Conservation (phyloP, 2,888 invertebrate genomes). For the Pyrgus malvae region DNA sequence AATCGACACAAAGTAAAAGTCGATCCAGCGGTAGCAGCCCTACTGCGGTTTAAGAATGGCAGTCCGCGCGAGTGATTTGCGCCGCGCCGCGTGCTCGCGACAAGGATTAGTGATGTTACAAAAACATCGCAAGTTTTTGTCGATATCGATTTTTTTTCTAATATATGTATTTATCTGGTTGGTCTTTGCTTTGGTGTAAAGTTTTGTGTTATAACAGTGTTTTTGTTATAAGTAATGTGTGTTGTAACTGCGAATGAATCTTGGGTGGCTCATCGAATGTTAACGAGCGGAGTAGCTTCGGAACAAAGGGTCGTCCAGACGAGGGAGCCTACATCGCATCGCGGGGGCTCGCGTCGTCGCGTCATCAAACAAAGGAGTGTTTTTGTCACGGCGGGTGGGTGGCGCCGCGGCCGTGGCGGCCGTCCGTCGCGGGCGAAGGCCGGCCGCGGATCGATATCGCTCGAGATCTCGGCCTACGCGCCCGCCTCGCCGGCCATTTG, state of each 20-base stretch:
- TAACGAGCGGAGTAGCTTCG: too few species aligned
- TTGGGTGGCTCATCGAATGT: too few species aligned
- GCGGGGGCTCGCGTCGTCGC: constrained; percentile 41
- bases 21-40: constrained; percentile 54
- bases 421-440: constrained; percentile 54
- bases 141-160: constrained; percentile 45
- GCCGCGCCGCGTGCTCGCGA: constrained; percentile 70
- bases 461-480: constrained; percentile 79
- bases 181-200: too few species aligned
- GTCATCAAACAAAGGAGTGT: constrained; percentile 77
- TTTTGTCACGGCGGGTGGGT: constrained; percentile 71
- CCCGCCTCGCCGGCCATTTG: constrained; percentile 79
- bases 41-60: constrained; percentile 69
- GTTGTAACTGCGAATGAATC: too few species aligned
- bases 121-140: constrained; percentile 34
- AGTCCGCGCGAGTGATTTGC: constrained; percentile 80
- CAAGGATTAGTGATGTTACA: constrained; percentile 55
- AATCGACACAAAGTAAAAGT: constrained; percentile 61
- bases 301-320: constrained; percentile 2
- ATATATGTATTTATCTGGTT: background rate
- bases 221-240: too few species aligned
- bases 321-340: constrained; percentile 22
- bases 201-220: too few species aligned
- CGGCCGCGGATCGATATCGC: constrained; percentile 77
- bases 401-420: constrained; percentile 73